Conservation (phyloP, 2,113 vertebrate species). For the Agapornis roseicollis region DNA sequence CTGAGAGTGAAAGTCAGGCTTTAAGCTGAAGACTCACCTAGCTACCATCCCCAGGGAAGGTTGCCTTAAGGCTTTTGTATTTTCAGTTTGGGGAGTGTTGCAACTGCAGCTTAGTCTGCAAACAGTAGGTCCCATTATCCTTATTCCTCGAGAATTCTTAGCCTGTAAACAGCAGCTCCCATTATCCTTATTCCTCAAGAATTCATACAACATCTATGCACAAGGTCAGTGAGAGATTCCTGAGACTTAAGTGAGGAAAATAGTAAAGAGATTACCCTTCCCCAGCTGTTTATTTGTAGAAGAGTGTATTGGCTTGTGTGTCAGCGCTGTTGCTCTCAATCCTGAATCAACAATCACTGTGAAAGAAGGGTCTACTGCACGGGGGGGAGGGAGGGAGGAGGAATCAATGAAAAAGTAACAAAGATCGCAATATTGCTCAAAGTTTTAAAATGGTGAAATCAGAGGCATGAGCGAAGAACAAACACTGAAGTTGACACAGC, state of each 20-base stretch:
- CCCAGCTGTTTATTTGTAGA: background rate
- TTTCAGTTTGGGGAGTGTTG: background rate
- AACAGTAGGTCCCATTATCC: background rate
- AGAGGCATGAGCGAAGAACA: background rate
- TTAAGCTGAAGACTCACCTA: background rate
- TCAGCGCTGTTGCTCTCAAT: background rate
- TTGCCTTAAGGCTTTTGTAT: background rate
- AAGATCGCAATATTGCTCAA: background rate
- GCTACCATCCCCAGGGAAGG: background rate
- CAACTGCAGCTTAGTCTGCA: background rate
- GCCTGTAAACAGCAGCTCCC: background rate
- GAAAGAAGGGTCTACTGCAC: background rate
- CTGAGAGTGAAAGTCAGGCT: constrained; percentile 62
- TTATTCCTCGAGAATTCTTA: background rate
- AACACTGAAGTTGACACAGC: background rate
- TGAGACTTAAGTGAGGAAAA: background rate
- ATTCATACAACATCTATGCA: background rate
- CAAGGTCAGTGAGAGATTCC: background rate
- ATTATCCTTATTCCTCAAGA: background rate
- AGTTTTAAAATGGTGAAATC: background rate
- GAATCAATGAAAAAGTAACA: background rate
- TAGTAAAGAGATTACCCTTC: background rate
- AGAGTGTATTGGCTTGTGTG: background rate
- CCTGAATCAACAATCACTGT: background rate
- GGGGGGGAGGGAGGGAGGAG: too few relatives aligned